Evolutionary conservation across 30 jellyfish, hydroid and myxozoan genomes (phyloP).

Genomic region (Aurelia aurita complex sp. Pacific): DNA sequence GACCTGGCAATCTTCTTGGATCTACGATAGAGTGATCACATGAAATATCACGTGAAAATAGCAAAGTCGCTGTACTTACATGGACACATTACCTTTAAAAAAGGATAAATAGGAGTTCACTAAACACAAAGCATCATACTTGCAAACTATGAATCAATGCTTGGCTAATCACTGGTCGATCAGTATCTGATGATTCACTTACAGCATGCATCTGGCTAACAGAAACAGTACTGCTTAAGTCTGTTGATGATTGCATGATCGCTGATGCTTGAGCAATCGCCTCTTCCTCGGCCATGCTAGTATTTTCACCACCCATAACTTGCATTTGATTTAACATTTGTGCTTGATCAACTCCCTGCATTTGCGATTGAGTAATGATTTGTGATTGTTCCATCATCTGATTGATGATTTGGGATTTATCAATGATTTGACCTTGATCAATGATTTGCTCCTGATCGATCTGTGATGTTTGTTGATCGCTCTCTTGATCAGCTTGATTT

Average conservation of each 20-base stretch:
- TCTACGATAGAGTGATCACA: too few relatives aligned
- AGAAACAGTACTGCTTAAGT: not conserved
- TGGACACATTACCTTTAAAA: too few relatives aligned
- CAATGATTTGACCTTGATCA: conserved; percentile 33
- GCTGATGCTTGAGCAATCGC: conserved; percentile 64
- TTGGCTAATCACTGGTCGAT: conserved; percentile 55
- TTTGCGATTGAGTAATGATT: conserved; percentile 20
- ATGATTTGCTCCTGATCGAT: conserved; percentile 36
- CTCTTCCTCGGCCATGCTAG: conserved; percentile 16
- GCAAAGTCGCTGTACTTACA: too few relatives aligned
- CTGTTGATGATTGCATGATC: conserved; percentile 33
- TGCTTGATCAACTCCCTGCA: not conserved
- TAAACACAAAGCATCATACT: conserved; percentile 1
- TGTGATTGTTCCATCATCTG: conserved; percentile 11
- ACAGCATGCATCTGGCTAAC: conserved; percentile 32
- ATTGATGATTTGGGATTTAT: not conserved
- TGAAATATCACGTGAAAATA: too few relatives aligned
- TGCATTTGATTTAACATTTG: conserved; percentile 10
- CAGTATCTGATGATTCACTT: conserved; percentile 17
- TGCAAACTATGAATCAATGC: conserved; percentile 57
- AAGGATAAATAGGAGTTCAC: too few relatives aligned
- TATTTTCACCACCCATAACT: not conserved
- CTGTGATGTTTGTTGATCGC: conserved; percentile 2
- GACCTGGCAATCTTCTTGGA: too few relatives aligned
- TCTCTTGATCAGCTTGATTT: not conserved